phyloP scores from a whole-genome alignment of 2,113 vertebrate species.

The Girardinichthys multiradiatus region DNA sequence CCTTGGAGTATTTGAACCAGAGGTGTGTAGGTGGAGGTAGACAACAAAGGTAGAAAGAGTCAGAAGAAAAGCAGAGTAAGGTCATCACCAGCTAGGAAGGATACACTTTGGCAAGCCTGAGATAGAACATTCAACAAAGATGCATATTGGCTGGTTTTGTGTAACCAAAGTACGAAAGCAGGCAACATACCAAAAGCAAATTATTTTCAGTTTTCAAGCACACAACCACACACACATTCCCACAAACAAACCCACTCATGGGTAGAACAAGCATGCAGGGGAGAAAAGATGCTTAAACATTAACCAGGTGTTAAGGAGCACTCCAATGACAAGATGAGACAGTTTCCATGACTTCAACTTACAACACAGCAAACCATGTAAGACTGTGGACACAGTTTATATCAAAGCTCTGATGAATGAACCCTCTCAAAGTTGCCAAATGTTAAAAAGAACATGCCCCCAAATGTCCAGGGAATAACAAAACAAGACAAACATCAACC shows the following conservation, averaged over 20 bases:
- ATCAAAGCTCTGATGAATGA: constrained; percentile 10
- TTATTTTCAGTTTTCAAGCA: constrained; percentile 38
- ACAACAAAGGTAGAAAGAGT: constrained; percentile 5
- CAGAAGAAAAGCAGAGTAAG: constrained; percentile 29
- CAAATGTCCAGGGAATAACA: constrained; percentile 2
- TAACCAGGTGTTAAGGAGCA: constrained; percentile 20
- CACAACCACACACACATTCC: constrained; percentile 24
- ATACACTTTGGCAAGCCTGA: constrained; percentile 42
- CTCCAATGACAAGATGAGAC: constrained; percentile 39
- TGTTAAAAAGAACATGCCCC: constrained; percentile 40
- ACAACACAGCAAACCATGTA: constrained; percentile 41
- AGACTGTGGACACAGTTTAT: constrained; percentile 36
- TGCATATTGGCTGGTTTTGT: constrained; percentile 54
- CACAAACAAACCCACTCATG: constrained; percentile 33
- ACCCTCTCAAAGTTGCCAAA: constrained; percentile 25
- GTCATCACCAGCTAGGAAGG: constrained; percentile 27
- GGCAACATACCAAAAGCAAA: constrained; percentile 60
- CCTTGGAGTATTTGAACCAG: constrained; percentile 3
- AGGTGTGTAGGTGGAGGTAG: constrained; percentile 11
- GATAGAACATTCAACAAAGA: constrained; percentile 65
- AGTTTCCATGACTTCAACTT: constrained; percentile 31
- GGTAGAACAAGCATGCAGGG: constrained; percentile 62
- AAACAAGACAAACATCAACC: constrained; percentile 30
- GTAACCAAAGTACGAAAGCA: constrained; percentile 60
- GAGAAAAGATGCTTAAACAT: constrained; percentile 49